These are phyloP conservation scores for Antheraea mylitta DNA, from an alignment of 1,140 invertebrate species.

Conservation along the genomic window DNA sequence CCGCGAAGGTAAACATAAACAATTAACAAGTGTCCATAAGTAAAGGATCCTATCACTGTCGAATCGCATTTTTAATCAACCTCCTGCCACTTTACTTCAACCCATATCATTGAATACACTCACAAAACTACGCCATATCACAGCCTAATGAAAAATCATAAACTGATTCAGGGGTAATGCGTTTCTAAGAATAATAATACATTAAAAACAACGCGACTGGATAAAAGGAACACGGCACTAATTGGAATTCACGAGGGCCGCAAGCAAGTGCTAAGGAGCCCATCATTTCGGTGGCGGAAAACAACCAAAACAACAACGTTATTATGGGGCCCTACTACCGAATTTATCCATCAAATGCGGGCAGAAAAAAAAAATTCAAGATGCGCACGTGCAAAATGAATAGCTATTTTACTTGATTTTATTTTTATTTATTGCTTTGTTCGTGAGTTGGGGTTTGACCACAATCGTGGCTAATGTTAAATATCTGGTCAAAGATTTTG, in stretches of 20 bases:
- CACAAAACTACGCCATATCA: not conserved
- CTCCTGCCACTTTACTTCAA: not conserved
- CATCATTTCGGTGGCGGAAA: slow-evolving; percentile 52
- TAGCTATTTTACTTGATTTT: not conserved
- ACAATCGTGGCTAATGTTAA: not conserved
- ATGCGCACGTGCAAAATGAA: slow-evolving; percentile 21
- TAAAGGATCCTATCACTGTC: not conserved
- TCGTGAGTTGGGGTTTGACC: not conserved
- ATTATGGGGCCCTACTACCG: slow-evolving; percentile 38
- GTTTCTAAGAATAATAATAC: not conserved
- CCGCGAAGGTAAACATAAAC: not conserved
- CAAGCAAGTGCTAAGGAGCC: slow-evolving; percentile 43
- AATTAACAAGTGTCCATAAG: not conserved
- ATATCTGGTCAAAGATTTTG: not conserved
- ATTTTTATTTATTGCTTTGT: not conserved
- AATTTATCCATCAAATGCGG: slow-evolving; percentile 35
- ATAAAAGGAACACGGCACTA: slow-evolving; percentile 31
- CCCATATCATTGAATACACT: not conserved
- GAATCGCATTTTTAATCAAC: not conserved
- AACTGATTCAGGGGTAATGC: not conserved
- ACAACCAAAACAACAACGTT: slow-evolving; percentile 38
- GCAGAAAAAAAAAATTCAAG: slow-evolving; percentile 29
- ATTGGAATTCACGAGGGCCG: slow-evolving; percentile 32
- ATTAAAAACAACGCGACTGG: not conserved
- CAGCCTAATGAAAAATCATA: not conserved